Evolutionary conservation across 2,113 vertebrate genomes (phyloP).

Genomic region (Tiliqua scincoides): DNA sequence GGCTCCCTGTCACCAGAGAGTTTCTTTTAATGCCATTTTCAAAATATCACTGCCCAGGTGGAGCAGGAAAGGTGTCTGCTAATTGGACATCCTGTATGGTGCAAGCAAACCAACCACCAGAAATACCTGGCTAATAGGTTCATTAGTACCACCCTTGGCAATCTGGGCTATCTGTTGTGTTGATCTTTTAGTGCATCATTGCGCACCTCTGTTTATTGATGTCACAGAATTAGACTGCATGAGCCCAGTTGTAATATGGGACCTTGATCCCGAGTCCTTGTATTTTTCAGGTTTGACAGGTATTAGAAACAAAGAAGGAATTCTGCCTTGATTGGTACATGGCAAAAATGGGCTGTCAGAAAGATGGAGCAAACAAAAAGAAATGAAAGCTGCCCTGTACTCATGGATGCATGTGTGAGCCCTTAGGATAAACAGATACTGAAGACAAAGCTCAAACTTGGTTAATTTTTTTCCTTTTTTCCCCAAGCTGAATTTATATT

Average conservation of each 20-base stretch:
- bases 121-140: conserved; percentile 26
- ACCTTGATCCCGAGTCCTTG: background rate
- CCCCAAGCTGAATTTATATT: background rate
- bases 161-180: conserved; percentile 1
- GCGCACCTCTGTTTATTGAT: background rate
- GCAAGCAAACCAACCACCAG: background rate
- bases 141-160: conserved; percentile 41
- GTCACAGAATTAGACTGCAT: background rate
- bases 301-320: rapidly evolving
- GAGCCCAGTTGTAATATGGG: rapidly evolving
- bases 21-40: conserved; percentile 34
- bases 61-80: conserved; percentile 26
- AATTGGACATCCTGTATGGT: conserved; percentile 30
- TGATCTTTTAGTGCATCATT: background rate
- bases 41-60: conserved; percentile 20
- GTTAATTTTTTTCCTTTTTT: background rate
- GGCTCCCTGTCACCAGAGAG: background rate
- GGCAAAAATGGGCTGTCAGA: background rate
- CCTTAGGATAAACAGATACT: background rate
- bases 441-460: background rate
- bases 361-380: background rate
- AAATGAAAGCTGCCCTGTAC: background rate
- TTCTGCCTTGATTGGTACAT: background rate
- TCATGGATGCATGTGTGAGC: background rate
- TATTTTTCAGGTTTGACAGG: rapidly evolving